Conservation (phyloP, 2,113 vertebrate species). For the Percina caprodes region DNA sequence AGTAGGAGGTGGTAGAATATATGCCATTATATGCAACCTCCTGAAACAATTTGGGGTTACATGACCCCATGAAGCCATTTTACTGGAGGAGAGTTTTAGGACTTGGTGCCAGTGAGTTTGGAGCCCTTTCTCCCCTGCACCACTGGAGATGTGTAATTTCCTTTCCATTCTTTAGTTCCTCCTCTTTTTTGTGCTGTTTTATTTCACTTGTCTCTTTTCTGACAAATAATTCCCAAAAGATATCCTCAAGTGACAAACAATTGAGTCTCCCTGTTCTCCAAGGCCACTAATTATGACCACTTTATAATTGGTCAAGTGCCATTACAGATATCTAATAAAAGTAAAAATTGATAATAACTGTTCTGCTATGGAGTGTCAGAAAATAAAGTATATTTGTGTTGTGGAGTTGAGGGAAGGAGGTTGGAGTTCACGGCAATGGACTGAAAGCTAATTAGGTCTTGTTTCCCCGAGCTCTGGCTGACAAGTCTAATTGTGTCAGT, state of each 20-base stretch:
- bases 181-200: constrained; percentile 31
- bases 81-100: constrained; percentile 7
- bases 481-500: constrained; percentile 39
- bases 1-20: constrained; percentile 50
- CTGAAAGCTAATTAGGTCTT: constrained; percentile 70
- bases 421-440: constrained; percentile 44
- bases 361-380: constrained; percentile 35
- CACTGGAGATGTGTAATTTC: constrained; percentile 7
- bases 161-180: not conserved
- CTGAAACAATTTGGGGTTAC: constrained; percentile 46
- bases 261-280: constrained; percentile 13
- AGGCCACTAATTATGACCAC: constrained; percentile 60
- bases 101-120: constrained; percentile 17
- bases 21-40: constrained; percentile 40
- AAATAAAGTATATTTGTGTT: constrained; percentile 60
- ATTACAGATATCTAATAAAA: constrained; percentile 67
- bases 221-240: constrained; percentile 52
- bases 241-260: constrained; percentile 54
- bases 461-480: constrained; percentile 53
- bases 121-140: not conserved
- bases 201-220: constrained; percentile 25
- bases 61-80: constrained; percentile 51
- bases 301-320: constrained; percentile 68
- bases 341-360: constrained; percentile 64
- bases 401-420: constrained; percentile 33